A percentile compares a stretch with the other conserved stretches of the same genome.
Conservation (phyloP, 2,113 vertebrate species). For the Mesoclemmys tuberculata region DNA sequence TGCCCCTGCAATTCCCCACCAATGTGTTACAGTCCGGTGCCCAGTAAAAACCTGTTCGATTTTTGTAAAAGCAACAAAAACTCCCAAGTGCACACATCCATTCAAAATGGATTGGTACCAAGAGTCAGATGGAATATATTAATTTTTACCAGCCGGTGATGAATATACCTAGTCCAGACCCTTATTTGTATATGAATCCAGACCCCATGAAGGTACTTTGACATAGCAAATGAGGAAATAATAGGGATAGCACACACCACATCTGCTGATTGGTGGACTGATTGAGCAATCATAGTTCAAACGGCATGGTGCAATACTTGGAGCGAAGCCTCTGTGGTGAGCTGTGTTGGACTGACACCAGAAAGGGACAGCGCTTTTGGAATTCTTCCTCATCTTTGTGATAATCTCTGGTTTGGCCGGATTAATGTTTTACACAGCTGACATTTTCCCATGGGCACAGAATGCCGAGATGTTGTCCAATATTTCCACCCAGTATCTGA, state of each 20-base stretch:
- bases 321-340: not conserved
- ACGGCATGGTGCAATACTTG: accelerated
- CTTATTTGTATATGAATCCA: not conserved
- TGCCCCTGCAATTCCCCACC: not conserved
- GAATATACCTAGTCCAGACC: not conserved
- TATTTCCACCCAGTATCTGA: not conserved
- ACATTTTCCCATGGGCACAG: accelerated
- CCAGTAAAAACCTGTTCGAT: not conserved
- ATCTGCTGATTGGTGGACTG: not conserved
- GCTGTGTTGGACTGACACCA: accelerated
- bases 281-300: not conserved
- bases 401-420: not conserved
- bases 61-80: not conserved
- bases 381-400: accelerated
- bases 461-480: not conserved
- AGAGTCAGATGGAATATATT: not conserved
- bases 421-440: not conserved
- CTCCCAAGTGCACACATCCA: not conserved
- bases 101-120: not conserved
- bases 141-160: not conserved
- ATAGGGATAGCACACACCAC: not conserved
- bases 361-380: not conserved
- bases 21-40: not conserved
- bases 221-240: accelerated
- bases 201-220: not conserved